phyloP scores from a whole-genome alignment of 1,140 invertebrate genomes.

The Elymnias hypermnestra region DNA sequence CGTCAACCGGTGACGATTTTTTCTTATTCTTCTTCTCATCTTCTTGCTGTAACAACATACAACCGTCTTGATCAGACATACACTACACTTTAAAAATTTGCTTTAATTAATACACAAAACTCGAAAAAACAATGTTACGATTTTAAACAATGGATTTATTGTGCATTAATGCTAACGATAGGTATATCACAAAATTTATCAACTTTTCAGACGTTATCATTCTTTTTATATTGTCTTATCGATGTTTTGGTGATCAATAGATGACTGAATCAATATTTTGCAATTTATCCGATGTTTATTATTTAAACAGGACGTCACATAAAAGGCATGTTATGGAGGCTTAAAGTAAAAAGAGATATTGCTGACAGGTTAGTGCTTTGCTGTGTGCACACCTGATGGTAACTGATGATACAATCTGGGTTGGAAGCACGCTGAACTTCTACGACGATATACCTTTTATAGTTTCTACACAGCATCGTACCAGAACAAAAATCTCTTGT shows the following conservation, averaged over 20 bases:
- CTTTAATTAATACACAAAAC: slow-evolving; percentile 1
- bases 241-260: slow-evolving; percentile 38
- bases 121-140: slow-evolving; percentile 1
- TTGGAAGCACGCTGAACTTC: too few species aligned
- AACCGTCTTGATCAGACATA: slow-evolving; percentile 46
- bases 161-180: slow-evolving; percentile 6
- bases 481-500: too few species aligned
- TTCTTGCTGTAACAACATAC: slow-evolving; percentile 53
- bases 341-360: too few species aligned
- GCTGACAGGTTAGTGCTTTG: too few species aligned
- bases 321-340: too few species aligned
- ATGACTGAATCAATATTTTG: background rate
- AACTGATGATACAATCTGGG: too few species aligned
- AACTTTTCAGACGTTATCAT: slow-evolving; percentile 41
- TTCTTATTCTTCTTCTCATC: slow-evolving; percentile 69
- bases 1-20: slow-evolving; percentile 57
- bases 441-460: too few species aligned
- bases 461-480: too few species aligned
- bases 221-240: slow-evolving; percentile 37
- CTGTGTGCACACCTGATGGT: too few species aligned
- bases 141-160: slow-evolving; percentile 25
- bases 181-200: slow-evolving; percentile 33
- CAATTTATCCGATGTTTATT: background rate
- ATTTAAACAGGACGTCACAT: too few species aligned
- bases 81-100: slow-evolving; percentile 21